Conservation (phyloP, 2,888 invertebrate species). For the Drosophila algonquin region DNA sequence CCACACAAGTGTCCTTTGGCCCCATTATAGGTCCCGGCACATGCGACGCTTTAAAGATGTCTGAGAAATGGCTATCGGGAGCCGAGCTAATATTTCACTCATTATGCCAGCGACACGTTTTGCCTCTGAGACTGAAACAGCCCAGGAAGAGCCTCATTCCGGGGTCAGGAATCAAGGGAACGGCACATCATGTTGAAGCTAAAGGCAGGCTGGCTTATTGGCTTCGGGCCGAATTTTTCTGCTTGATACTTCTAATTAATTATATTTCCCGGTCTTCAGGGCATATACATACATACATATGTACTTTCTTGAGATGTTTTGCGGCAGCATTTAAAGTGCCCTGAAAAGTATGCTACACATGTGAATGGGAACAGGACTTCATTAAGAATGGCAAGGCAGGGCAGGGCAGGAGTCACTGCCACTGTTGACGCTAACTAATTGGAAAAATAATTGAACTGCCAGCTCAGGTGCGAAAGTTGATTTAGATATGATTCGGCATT, state of each 20-base stretch:
- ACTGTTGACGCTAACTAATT: conserved; percentile 43
- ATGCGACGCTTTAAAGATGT: conserved; percentile 11
- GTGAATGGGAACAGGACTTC: not conserved
- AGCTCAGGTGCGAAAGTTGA: conserved; percentile 59
- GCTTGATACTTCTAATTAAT: conserved; percentile 50
- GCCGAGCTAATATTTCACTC: conserved; percentile 53
- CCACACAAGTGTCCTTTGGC: not conserved
- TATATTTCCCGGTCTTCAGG: conserved; percentile 36
- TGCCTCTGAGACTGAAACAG: conserved; percentile 3
- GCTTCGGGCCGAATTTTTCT: conserved; percentile 19
- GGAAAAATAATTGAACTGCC: conserved; percentile 63
- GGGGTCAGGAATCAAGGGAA: conserved; percentile 21
- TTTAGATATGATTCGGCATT: conserved; percentile 20
- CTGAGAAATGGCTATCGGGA: conserved; percentile 30
- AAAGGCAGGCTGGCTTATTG: conserved; percentile 35
- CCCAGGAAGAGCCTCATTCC: conserved; percentile 4
- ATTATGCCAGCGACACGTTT: conserved; percentile 60
- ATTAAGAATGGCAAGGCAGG: not conserved
- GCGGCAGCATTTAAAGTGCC: conserved; percentile 7
- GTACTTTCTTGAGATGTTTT: conserved; percentile 6
- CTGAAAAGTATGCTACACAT: conserved; percentile 41
- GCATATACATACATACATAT: not conserved
- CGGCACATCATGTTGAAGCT: conserved; percentile 9
- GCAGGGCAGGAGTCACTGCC: not conserved
- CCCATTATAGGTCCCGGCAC: conserved; percentile 12